Conservation (phyloP, 2,113 vertebrate species). For the Macquaria australasica region DNA sequence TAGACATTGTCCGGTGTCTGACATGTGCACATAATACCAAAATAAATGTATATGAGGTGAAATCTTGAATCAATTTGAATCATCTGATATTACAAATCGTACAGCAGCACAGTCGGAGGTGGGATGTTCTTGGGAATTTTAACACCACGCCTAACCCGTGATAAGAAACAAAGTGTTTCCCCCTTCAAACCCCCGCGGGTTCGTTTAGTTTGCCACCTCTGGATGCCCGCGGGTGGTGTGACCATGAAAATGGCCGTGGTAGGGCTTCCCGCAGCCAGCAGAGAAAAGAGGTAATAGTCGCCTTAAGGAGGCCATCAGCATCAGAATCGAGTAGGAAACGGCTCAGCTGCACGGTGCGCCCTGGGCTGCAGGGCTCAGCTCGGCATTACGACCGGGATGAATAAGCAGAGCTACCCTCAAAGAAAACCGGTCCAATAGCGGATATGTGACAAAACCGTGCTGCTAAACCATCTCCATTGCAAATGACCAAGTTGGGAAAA, state of each 20-base stretch:
- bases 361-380: conserved; percentile 58
- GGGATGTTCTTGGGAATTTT: conserved; percentile 50
- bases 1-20: neutral
- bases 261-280: conserved; percentile 68
- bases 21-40: neutral
- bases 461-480: conserved; percentile 78
- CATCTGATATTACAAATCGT: conserved; percentile 29
- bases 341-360: conserved; percentile 75
- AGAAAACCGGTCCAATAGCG: conserved; percentile 72
- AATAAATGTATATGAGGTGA: neutral
- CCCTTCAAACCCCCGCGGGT: conserved; percentile 67
- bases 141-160: conserved; percentile 73
- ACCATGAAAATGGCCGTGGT: conserved; percentile 86
- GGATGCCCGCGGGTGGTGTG: conserved; percentile 83
- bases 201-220: conserved; percentile 86
- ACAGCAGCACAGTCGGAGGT: conserved; percentile 55
- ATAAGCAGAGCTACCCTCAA: conserved; percentile 75
- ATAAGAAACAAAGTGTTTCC: conserved; percentile 71
- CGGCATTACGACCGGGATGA: conserved; percentile 66
- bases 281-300: conserved; percentile 76
- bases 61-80: neutral
- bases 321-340: conserved; percentile 87
- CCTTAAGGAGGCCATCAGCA: conserved; percentile 86
- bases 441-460: conserved; percentile 74
- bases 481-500: conserved; percentile 78